Base-by-base conservation (phyloP, 2,113 vertebrate species). In the Peromyscus polionotus region DNA sequence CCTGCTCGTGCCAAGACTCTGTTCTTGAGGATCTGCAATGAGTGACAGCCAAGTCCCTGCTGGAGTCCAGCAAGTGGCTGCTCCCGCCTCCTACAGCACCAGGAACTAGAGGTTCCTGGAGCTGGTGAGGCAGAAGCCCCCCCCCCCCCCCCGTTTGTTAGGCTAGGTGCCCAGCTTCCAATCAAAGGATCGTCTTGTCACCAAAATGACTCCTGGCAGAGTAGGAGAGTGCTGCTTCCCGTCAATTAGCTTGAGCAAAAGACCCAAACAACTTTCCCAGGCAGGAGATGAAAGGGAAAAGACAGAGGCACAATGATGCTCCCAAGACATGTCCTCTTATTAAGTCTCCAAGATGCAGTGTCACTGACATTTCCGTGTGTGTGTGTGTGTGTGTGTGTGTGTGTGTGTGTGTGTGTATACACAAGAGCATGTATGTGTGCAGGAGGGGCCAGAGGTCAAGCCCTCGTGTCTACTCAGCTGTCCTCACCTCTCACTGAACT, bases 321-420 rank as follows among this genome's bases (percentile, higher is more conserved):
- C 72, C 88, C 88, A 96, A 91, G 61, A 91, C 86, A 12, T 68
- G 42, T 61, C 57, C 91, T 93, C 59, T 16, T 81, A 95, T 5
- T 86, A 57, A 96, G 91, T 79, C 77, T 93, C 87, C 65, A 93
- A 97, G 89, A 88, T 28, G 81, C 31, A 80, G 94, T 73, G 61
- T 80, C 86, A 65, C 83, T 93, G 96, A 81, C 90, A 94, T 57
- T 67, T 59, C 85, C 59, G 13, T 77, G 31, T 54, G 31, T 80
- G 31, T 77, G 28, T 51, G 45, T 48, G 48, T 80, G 31, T 80
- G 4, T 80, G 51, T 54, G 45, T 48, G 75, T 42, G 81, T 63
- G 13, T 83, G 65, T 67, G 26, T 67, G 36, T 45, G 73, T 42
- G 10, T 42, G 19, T 45, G 73, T 45, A n/a, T 19, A 1, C 26